phyloP scores from a whole-genome alignment of 2,113 vertebrate genomes.

The Andinoacara biseriatus region DNA sequence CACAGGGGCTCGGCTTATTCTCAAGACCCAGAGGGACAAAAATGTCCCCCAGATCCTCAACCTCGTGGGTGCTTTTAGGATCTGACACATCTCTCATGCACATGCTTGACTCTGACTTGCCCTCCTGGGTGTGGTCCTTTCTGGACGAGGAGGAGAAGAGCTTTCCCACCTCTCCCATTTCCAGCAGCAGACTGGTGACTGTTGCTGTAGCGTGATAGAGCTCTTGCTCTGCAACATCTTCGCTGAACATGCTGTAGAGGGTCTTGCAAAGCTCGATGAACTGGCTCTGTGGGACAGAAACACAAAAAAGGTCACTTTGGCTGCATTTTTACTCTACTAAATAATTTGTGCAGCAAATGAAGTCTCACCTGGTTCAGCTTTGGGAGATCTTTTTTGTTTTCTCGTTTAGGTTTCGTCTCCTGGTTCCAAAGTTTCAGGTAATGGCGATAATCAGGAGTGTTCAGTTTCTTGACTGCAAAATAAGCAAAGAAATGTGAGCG shows the following conservation, averaged over 20 bases:
- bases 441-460: conserved; percentile 90
- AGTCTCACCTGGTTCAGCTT: conserved; percentile 90
- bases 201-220: conserved; percentile 96
- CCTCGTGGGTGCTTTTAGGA: conserved; percentile 4
- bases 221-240: conserved; percentile 92
- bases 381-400: conserved; percentile 90
- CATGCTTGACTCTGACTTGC: neutral
- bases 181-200: conserved; percentile 94
- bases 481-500: neutral
- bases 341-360: neutral
- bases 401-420: conserved; percentile 87
- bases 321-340: neutral
- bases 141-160: conserved; percentile 82
- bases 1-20: conserved; percentile 12
- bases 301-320: neutral
- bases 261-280: conserved; percentile 98
- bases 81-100: neutral
- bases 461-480: conserved; percentile 87
- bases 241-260: conserved; percentile 97
- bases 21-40: conserved; percentile 65
- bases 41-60: conserved; percentile 48
- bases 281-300: conserved; percentile 83
- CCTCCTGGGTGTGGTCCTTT: conserved; percentile 59
- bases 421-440: conserved; percentile 94
- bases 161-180: conserved; percentile 97